Evolutionary conservation across 2,113 vertebrate species (phyloP).

Genomic region (Herpetotheres cachinnans): DNA sequence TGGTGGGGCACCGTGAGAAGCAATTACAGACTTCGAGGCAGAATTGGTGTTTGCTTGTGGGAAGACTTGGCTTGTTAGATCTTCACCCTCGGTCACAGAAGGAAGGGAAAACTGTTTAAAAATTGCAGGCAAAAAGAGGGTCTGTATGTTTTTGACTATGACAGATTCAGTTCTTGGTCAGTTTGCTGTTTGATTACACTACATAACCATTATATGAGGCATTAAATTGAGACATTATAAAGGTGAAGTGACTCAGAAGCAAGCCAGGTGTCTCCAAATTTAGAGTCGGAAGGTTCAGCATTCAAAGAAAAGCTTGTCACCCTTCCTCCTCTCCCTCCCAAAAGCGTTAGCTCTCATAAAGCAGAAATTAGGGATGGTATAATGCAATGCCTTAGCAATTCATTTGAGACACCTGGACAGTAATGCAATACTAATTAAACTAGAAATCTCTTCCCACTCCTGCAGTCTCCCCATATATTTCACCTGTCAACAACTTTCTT

Average conservation of each 20-base stretch:
- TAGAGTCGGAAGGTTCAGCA: background rate
- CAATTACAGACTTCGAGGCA: slow-evolving; percentile 6
- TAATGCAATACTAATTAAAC: background rate
- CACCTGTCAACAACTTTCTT: background rate
- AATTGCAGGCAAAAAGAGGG: background rate
- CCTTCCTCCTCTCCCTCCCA: background rate
- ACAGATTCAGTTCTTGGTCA: background rate
- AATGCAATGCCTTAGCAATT: background rate
- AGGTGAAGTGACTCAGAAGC: background rate
- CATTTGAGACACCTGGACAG: background rate
- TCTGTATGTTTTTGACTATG: background rate
- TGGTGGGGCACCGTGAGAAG: too few species aligned
- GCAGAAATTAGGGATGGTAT: background rate
- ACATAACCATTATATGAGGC: background rate
- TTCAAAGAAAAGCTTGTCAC: background rate
- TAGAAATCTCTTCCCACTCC: background rate
- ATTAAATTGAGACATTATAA: background rate
- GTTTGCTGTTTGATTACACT: background rate
- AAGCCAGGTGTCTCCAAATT: background rate
- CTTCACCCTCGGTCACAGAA: background rate
- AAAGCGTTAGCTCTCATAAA: background rate
- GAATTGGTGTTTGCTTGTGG: background rate
- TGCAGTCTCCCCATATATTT: background rate
- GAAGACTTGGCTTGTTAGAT: background rate
- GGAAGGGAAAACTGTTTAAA: background rate